These are phyloP conservation scores for Hemaris fuciformis DNA, from an alignment of 2,888 invertebrate species.

Conservation along the genomic window DNA sequence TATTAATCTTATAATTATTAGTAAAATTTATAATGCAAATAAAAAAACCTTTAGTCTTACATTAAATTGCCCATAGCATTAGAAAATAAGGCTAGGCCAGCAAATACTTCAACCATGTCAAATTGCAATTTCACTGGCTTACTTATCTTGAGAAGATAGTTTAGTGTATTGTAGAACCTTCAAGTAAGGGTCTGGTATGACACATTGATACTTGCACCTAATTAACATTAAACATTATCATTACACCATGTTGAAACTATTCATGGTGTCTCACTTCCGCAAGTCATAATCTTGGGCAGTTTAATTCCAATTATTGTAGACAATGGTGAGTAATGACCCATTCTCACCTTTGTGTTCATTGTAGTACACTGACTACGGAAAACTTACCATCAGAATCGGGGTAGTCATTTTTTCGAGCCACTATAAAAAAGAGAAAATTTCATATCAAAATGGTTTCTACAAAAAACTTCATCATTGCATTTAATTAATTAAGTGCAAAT, in stretches of 20 bases:
- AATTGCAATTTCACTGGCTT: not conserved
- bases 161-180: not conserved
- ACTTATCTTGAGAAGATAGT: not conserved
- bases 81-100: not conserved
- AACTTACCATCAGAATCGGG: constrained; percentile 17
- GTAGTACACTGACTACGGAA: not conserved
- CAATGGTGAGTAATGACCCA: not conserved
- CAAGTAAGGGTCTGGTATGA: not conserved
- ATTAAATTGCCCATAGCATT: not conserved
- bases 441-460: not conserved
- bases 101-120: not conserved
- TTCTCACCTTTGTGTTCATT: not conserved
- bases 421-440: not conserved
- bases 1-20: no score
- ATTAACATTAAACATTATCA: not conserved
- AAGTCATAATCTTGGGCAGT: not conserved
- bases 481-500: not conserved
- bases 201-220: no score
- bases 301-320: not conserved
- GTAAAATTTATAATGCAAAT: no score
- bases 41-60: no score
- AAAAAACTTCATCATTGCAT: not conserved
- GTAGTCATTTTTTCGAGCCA: not conserved
- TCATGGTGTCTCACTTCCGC: not conserved
- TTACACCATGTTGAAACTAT: not conserved